These are phyloP conservation scores for Pseudomugil gertrudae DNA, from an alignment of 2,797 vertebrate genomes.

Conservation along the genomic window DNA sequence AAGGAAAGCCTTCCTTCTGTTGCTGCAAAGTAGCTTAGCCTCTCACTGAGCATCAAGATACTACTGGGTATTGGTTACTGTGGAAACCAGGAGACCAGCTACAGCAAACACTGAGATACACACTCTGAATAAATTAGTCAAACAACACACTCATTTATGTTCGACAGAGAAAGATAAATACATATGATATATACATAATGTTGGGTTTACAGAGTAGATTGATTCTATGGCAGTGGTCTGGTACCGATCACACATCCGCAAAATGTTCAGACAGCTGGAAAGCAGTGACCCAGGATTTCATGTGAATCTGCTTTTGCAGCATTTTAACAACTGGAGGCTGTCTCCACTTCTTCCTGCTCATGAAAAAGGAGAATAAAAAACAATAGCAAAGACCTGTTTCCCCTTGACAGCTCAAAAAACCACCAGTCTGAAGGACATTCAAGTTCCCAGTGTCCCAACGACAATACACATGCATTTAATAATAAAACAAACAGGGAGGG, in stretches of 20 bases:
- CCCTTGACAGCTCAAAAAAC: conserved; percentile 58
- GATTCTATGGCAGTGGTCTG: conserved; percentile 7
- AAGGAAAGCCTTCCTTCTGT: conserved; percentile 30
- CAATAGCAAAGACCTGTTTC: conserved; percentile 26
- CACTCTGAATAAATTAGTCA: conserved; percentile 42
- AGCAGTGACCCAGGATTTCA: conserved; percentile 17
- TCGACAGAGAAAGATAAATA: conserved; percentile 10
- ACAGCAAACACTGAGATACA: conserved; percentile 37
- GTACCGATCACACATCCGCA: conserved; percentile 3
- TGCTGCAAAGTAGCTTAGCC: conserved; percentile 38
- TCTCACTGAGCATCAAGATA: conserved; percentile 33
- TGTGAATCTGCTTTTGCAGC: conserved; percentile 16
- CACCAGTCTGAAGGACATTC: conserved; percentile 59
- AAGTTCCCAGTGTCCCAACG: conserved; percentile 39
- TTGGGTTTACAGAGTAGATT: neutral
- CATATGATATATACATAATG: neutral
- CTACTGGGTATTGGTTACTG: conserved; percentile 51
- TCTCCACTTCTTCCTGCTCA: conserved; percentile 26
- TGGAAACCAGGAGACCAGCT: conserved; percentile 58
- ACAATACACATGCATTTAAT: no score
- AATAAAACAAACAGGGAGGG: no score
- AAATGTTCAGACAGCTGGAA: conserved; percentile 21
- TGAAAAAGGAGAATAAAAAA: neutral
- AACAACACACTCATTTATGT: conserved; percentile 28
- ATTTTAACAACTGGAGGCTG: conserved; percentile 37